Percentiles rank a stretch among this genome's conserved stretches.
phyloP scores from a whole-genome alignment of 2,113 vertebrate species.

The Myodes glareolus region DNA sequence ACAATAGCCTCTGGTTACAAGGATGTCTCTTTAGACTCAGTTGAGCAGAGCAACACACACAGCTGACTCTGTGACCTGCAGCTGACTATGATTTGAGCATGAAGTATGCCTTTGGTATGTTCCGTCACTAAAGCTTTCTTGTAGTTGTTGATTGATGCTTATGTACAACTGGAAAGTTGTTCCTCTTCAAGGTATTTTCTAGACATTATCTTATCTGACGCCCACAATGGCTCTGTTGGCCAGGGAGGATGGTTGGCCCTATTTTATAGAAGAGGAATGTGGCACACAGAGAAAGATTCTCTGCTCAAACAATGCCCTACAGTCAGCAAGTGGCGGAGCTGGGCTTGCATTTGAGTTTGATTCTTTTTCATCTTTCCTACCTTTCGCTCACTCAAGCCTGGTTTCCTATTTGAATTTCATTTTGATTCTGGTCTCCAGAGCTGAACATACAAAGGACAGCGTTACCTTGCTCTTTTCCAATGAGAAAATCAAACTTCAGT shows the following conservation, averaged over 20 bases:
- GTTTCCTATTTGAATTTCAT: slow-evolving; percentile 52
- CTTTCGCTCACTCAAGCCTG: slow-evolving; percentile 27
- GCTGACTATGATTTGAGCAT: neutral
- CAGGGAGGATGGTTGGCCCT: neutral
- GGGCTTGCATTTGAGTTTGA: slow-evolving; percentile 3
- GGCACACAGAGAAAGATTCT: neutral
- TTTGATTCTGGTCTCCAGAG: slow-evolving; percentile 35
- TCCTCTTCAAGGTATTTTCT: slow-evolving; percentile 5
- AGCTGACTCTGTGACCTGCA: neutral
- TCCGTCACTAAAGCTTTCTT: neutral
- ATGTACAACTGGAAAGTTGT: neutral
- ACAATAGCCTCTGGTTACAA: neutral
- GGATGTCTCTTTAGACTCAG: neutral
- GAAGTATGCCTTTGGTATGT: neutral
- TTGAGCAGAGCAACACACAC: neutral
- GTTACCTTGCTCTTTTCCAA: slow-evolving; percentile 40
- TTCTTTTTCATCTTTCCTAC: neutral
- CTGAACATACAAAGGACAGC: slow-evolving; percentile 6
- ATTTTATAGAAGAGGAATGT: slow-evolving; percentile 36
- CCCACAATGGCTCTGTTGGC: neutral
- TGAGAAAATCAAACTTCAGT: slow-evolving; percentile 47
- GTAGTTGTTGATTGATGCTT: neutral
- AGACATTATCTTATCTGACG: neutral
- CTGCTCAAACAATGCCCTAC: neutral
- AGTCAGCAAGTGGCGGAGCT: neutral